phyloP scores from a whole-genome alignment of 2,113 vertebrate genomes.

The Crotalus helleri region DNA sequence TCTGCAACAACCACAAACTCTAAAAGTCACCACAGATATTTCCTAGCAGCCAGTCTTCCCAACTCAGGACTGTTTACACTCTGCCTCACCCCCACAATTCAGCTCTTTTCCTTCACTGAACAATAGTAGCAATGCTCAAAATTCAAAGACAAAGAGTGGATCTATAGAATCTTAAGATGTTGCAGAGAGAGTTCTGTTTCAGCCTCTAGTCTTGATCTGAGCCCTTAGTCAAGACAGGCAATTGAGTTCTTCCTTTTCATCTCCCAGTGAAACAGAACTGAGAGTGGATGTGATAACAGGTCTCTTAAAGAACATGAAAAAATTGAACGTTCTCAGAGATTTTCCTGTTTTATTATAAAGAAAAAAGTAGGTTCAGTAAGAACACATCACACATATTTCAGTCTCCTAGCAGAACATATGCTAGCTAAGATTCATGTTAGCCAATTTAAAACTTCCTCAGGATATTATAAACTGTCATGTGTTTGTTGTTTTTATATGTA shows the following conservation, averaged over 20 bases:
- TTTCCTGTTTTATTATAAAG: not conserved
- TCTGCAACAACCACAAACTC: not conserved
- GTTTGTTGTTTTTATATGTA: not conserved
- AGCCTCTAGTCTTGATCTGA: not conserved
- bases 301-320: not conserved
- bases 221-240: not conserved
- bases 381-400: not conserved
- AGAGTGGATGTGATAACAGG: not conserved
- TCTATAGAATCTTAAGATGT: not conserved
- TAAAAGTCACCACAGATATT: not conserved
- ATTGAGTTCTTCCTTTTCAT: not conserved
- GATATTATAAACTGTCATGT: not conserved
- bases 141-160: not conserved
- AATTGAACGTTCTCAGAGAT: not conserved
- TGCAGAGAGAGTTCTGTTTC: not conserved
- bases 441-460: not conserved
- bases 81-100: not conserved
- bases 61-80: not conserved
- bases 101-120: not conserved
- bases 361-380: not conserved
- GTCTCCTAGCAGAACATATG: not conserved
- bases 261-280: not conserved
- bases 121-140: not conserved
- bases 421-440: not conserved
- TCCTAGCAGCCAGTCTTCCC: not conserved